Conservation (phyloP, 2,113 vertebrate species). For the Megaptera novaeangliae region DNA sequence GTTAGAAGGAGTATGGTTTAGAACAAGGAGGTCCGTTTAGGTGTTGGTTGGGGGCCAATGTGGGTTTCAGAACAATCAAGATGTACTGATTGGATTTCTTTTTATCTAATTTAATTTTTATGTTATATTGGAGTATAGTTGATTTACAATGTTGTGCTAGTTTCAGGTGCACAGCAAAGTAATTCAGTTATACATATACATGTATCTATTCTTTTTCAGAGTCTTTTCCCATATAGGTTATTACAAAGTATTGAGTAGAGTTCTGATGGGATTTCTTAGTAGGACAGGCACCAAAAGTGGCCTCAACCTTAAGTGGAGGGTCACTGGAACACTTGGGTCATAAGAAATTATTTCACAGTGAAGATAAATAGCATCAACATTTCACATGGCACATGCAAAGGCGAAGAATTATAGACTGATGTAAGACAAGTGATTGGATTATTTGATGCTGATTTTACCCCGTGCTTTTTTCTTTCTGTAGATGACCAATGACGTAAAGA, state of each 20-base stretch:
- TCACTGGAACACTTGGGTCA: neutral
- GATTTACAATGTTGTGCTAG: neutral
- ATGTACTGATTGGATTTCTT: neutral
- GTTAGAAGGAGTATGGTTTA: neutral
- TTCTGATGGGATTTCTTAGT: neutral
- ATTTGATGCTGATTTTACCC: neutral
- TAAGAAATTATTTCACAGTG: neutral
- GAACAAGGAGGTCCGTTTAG: neutral
- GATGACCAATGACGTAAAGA: neutral
- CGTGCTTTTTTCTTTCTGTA: neutral
- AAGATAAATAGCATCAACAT: neutral
- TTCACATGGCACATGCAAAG: neutral
- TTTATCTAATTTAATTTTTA: neutral
- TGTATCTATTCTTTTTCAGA: neutral
- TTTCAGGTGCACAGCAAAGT: neutral
- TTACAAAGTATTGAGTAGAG: neutral
- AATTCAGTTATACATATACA: neutral
- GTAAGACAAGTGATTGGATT: neutral
- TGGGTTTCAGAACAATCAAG: neutral
- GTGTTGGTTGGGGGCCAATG: rapidly evolving
- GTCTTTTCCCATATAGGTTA: neutral
- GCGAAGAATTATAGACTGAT: neutral
- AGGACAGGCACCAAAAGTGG: neutral
- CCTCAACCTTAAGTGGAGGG: neutral
- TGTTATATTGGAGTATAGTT: neutral